Conservation (phyloP, 2,888 invertebrate genomes). For the Chironomus riparius region DNA sequence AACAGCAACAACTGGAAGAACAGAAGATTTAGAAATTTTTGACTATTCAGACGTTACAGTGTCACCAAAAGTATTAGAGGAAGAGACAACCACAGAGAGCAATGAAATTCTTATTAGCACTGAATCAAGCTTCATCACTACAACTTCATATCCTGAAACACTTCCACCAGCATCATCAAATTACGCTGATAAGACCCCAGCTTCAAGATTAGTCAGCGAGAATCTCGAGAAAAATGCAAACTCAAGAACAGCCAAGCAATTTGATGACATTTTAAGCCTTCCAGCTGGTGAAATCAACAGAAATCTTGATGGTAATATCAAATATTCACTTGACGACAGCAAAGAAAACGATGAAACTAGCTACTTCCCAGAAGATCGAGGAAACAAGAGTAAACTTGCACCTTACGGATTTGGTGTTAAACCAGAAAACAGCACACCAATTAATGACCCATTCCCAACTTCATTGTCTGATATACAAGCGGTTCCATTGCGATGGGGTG, state of each 20-base stretch:
- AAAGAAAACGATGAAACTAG: slow-evolving; percentile 38
- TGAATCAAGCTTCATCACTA: slow-evolving; percentile 31
- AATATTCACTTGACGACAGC: slow-evolving; percentile 42
- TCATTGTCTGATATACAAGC: slow-evolving; percentile 41
- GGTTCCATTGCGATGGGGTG: slow-evolving; percentile 44
- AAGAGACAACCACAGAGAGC: slow-evolving; percentile 31
- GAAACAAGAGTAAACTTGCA: slow-evolving; percentile 36
- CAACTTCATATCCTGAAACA: slow-evolving; percentile 28
- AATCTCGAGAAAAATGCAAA: slow-evolving; percentile 28
- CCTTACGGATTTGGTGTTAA: slow-evolving; percentile 47
- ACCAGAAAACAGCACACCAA: slow-evolving; percentile 43
- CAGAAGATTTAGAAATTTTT: slow-evolving; percentile 65
- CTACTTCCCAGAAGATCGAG: slow-evolving; percentile 41
- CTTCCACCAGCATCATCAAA: slow-evolving; percentile 28
- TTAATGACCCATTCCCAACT: slow-evolving; percentile 37
- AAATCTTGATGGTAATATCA: slow-evolving; percentile 36
- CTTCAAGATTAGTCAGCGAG: slow-evolving; percentile 30
- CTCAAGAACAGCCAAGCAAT: slow-evolving; percentile 31
- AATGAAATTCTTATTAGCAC: slow-evolving; percentile 31
- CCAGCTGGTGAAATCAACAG: slow-evolving; percentile 45
- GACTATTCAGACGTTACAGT: slow-evolving; percentile 63
- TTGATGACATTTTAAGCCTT: slow-evolving; percentile 35
- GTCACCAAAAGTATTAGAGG: slow-evolving; percentile 43
- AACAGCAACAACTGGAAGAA: slow-evolving; percentile 48
- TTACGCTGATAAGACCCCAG: slow-evolving; percentile 30